Evolutionary conservation across 2,888 invertebrate species (phyloP), one percentile per base, ranked within the genome.

Genomic region (Busseola fusca): DNA sequence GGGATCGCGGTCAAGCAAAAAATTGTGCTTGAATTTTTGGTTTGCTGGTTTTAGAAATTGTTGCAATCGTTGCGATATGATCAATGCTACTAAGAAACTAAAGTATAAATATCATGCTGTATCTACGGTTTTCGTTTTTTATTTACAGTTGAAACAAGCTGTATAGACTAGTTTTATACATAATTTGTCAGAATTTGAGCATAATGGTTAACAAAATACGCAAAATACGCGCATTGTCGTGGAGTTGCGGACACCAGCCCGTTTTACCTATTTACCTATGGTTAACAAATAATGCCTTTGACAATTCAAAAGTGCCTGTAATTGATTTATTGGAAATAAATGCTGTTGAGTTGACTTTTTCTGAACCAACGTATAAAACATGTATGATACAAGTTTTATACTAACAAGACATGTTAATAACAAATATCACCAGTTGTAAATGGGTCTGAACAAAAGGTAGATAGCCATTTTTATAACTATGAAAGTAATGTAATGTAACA

Each of bases 51-150:
- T 10, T 30, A 27, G 14, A 56, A n/a, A 18, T 25, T 12, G 4
- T 48, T 68, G 77, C 59, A 54, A 40, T 52, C 14, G 10, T 54
- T 42, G 14, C 6, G 25, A 30, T 25, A 16, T 57, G 7, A 50
- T 56, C 37, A 52, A 30, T 40, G 25, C 14, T 25, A 1, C 52
- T n/a, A n/a, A n/a, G n/a, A n/a, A 1, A 25, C 25, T 14, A 25
- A 25, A 10, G 12, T n/a, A n/a, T 50, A n/a, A n/a, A n/a, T 48
- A 3, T n/a, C 4, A n/a, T n/a, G 50, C 12, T n/a, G 50, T 14
- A 6, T 52, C 14, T 25, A 52, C 25, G 6, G 6, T 52, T 6
- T 52, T 25, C n/a, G 50, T n/a, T 50, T 48, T 21, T n/a, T 4
- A 10, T 52, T 25, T 52, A 25, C 5, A 52, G n/a, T 1, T 50